A percentile compares a stretch with the other conserved stretches of the same genome.
Conservation (phyloP, 2,888 invertebrate genomes). For the Ptilodon capucinus region DNA sequence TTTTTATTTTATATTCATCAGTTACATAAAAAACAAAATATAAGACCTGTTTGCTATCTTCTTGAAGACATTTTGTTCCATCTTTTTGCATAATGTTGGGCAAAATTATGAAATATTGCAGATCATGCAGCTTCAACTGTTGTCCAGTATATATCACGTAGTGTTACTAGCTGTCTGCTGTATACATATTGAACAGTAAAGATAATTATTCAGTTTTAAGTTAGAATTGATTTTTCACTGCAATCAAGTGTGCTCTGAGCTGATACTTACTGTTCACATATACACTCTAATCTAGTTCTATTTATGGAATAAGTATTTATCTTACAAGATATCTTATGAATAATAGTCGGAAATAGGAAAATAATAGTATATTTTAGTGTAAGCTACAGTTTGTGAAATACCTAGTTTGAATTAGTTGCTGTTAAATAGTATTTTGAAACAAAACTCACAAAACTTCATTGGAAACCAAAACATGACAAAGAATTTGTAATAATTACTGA, state of each 20-base stretch:
- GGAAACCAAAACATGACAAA: background rate
- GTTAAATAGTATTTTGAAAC: background rate
- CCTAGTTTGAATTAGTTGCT: background rate
- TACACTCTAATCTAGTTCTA: background rate
- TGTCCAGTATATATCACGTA: too few relatives aligned
- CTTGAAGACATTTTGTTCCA: too few relatives aligned
- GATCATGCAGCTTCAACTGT: too few relatives aligned
- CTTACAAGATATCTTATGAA: constrained; percentile 20
- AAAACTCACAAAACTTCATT: too few relatives aligned
- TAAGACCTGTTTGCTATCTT: background rate
- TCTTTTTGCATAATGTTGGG: too few relatives aligned
- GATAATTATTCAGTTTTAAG: too few relatives aligned
- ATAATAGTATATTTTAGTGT: constrained; percentile 22
- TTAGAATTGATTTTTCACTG: too few relatives aligned
- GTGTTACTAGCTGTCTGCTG: background rate
- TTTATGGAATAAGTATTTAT: background rate
- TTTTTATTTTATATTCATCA: constrained; percentile 1
- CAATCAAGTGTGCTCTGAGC: too few relatives aligned
- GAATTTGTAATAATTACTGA: background rate
- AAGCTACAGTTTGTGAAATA: constrained; percentile 9
- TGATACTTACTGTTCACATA: too few relatives aligned
- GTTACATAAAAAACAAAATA: background rate
- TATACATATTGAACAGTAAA: background rate
- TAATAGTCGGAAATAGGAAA: constrained; percentile 38
- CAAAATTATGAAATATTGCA: too few relatives aligned